Base-by-base conservation (phyloP, 2,888 invertebrate species). In the Sminthurides aquaticus region DNA sequence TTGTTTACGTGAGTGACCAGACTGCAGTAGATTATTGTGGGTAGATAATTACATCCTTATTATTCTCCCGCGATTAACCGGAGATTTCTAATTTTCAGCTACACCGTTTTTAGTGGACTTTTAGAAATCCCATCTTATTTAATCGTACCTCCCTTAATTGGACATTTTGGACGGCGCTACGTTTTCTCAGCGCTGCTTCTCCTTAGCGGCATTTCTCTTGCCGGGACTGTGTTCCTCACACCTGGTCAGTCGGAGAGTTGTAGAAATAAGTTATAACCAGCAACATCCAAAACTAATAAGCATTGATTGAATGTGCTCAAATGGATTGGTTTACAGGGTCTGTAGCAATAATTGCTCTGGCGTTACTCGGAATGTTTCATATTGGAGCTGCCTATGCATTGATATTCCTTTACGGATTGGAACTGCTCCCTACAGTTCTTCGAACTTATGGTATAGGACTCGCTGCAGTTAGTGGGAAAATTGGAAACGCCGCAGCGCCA, bases 91-190 rank as follows among this genome's bases (percentile, higher is more conserved):
- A n/a, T n/a, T n/a, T n/a, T 3, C 54, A 71, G 71, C 8, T 70
- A 71, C 64, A 69, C 66, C 3, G 59, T 70, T 20, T 63, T 72
- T 27, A 65, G 70, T 34, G 72, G 72, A 22, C 61, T 70, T 8
- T 52, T 72, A 29, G 72, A 72, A 66, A 67, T 72, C 11, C 72
- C 72, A 56, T 70, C 72, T 5, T 72, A 72, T 60, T 68, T 72
- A 24, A 66, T 72, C 61, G 69, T 67, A 1, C 67, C 69, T 0
- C 70, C 72, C 3, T 54, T 72, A 2, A 70, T 70, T 54, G 60
- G 27, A 22, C 20, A 57, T 26, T 60, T 72, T 11, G 72, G 72
- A 1, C 34, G 72, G 28, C 57, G 69, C 56, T 65, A 67, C 3
- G 57, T 68, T 24, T 72, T 72, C 57, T 63, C 68, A 27, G 70